Base-by-base conservation (phyloP, 2,113 vertebrate species). In the Apteryx mantelli region DNA sequence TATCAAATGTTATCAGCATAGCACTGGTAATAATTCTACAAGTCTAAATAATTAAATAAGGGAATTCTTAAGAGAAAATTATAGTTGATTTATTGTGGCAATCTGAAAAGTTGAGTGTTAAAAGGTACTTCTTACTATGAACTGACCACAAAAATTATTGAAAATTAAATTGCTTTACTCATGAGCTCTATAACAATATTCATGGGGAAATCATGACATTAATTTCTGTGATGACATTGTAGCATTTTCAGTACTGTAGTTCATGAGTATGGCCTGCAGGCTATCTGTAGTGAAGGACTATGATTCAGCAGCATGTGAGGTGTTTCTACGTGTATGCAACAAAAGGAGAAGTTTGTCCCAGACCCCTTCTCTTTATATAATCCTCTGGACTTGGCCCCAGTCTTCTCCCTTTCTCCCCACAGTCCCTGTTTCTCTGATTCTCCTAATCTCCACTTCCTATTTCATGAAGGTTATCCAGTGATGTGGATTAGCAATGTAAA, bases 21-120 rank as follows among this genome's bases (percentile, higher is more conserved):
- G 13, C 60, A 68, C 42, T 52, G 22, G 24, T 76, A 79, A 42
- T 44, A 91, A 82, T 79, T 82, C 32, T 73, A 44, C 42, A 40
- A 68, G 25, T 68, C 53, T 64, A 75, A 97, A 81, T 78, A 92
- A 88, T 91, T 58, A 91, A 89, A 85, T 86, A 48, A 77, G 46
- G 26, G 55, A 74, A 58, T 9, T 30, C 14, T 84, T 82, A 32
- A 66, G 80, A 93, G 13, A 90, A 91, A 89, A 71, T 28, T 50
- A 42, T 71, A 76, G 44, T 17, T 73, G 83, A 42, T 86, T 95
- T 90, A 50, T 64, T 71, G 34, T 32, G 48, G 11, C 17, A 70
- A 52, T 55, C n/a, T 56, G 55, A 78, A 93, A 71, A 52, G 64
- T 11, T 88, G 50, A 88, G 26, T 86, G 9, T 55, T 75, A 38